Evolutionary conservation across 1,140 invertebrate species (phyloP), one percentile per base, ranked within the genome.

Genomic region (Diachasma alloeum): DNA sequence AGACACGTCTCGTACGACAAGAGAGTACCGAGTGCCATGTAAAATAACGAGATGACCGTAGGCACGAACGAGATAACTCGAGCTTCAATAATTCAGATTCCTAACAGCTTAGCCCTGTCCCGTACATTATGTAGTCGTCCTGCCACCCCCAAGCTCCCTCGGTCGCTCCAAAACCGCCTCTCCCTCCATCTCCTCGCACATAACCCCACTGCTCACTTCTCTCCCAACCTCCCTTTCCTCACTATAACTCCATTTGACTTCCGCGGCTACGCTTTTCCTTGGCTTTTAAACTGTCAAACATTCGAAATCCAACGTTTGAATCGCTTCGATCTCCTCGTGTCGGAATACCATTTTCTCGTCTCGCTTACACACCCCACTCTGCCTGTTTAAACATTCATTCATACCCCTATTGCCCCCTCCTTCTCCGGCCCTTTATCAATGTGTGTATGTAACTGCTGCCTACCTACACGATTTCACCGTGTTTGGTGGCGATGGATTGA

Each of bases 261-360:
- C 63, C 36, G 26, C 77, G 66, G 31, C 68, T 46, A 63, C 37
- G 46, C 77, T 46, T 74, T 84, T 86, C 82, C 85, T 86, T 85
- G 83, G 87, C 87, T 89, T 89, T 89, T 89, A 89, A 90, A 90
- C 88, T 89, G 87, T 89, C 88, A 88, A 88, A 86, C 87, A 84
- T 87, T 88, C 83, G 86, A 77, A 88, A 87, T 82, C 85, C 84
- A 84, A 82, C 83, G 66, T 86, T 86, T 84, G 87, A 86, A 88
- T 88, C 83, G 81, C 83, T 85, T 86, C 83, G 83, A 85, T 84
- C 82, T 83, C 78, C 76, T 42, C 74, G 59, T 63, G 22, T 63
- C 59, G 19, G 59, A 63, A 63, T 63, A 63, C 59, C 59, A 63
- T 63, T 63, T 63, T 63, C 59, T 63, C 59, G 59, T 63, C 59